phyloP scores from a whole-genome alignment of 2,113 vertebrate genomes.

The Calyptomena viridis region DNA sequence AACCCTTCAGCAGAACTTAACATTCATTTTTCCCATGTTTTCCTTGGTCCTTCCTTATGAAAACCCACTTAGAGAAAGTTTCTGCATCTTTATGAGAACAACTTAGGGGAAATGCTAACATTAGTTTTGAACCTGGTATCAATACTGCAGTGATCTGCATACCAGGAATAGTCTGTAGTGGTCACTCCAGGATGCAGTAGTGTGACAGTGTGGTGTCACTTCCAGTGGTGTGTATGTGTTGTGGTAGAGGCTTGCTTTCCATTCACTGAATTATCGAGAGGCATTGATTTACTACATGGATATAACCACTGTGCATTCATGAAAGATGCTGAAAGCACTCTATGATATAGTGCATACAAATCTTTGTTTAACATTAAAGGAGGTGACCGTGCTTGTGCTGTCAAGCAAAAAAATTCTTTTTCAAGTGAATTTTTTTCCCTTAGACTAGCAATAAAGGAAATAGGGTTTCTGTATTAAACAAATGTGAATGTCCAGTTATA shows the following conservation, averaged over 20 bases:
- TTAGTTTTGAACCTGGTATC: background rate
- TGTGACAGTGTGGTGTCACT: background rate
- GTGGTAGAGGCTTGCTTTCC: background rate
- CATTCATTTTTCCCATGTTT: background rate
- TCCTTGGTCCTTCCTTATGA: background rate
- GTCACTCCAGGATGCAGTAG: background rate
- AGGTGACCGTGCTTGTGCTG: background rate
- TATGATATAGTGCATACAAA: no score
- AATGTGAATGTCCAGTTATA: background rate
- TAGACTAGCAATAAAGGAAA: background rate
- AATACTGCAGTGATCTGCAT: background rate
- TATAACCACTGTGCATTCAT: background rate
- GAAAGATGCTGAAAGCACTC: background rate
- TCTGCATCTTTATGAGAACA: background rate
- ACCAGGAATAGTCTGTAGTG: background rate
- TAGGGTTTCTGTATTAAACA: background rate
- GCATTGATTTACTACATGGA: background rate
- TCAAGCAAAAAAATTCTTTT: background rate
- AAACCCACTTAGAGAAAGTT: background rate
- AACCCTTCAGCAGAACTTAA: background rate
- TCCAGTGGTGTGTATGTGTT: background rate
- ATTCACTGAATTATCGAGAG: background rate
- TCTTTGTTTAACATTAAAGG: background rate
- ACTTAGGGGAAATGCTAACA: fast-evolving
- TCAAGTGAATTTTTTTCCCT: background rate